A percentile compares a stretch with the other conserved stretches of the same genome.
phyloP scores from a whole-genome alignment of 2,797 vertebrate genomes.

The Rousettus madagascariensis region DNA sequence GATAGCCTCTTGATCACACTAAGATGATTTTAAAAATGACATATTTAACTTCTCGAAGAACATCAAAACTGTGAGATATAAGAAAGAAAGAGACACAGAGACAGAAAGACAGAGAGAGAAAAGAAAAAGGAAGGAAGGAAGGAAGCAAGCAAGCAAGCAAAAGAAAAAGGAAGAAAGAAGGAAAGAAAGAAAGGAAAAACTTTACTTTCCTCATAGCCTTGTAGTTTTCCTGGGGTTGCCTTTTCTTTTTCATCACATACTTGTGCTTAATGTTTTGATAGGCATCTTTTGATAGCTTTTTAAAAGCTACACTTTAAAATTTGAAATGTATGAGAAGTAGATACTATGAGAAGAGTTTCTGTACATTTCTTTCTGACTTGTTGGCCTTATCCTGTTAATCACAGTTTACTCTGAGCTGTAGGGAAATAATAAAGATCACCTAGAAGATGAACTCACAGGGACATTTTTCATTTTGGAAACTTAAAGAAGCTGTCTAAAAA shows the following conservation, averaged over 20 bases:
- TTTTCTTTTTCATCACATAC: conserved; percentile 24
- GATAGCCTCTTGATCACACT: neutral
- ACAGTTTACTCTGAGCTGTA: conserved; percentile 45
- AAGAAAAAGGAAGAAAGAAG: neutral
- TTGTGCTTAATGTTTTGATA: conserved; percentile 49
- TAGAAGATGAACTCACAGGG: neutral
- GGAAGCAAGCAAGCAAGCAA: neutral
- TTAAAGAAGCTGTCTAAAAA: neutral
- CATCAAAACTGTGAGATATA: neutral
- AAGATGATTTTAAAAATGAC: neutral
- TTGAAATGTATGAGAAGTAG: conserved; percentile 48
- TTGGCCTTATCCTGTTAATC: conserved; percentile 55
- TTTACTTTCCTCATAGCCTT: neutral
- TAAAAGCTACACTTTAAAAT: conserved; percentile 51
- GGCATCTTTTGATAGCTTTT: conserved; percentile 59
- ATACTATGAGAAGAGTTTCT: neutral
- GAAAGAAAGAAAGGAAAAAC: neutral
- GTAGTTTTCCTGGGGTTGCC: neutral
- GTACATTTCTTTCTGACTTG: neutral
- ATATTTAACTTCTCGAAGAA: neutral
- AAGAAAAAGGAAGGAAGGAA: neutral
- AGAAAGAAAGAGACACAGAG: neutral
- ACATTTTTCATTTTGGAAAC: conserved; percentile 64
- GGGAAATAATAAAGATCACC: conserved; percentile 60
- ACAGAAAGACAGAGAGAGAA: neutral